Percentiles rank a stretch among this genome's conserved stretches.
These are phyloP conservation scores for Lerema accius DNA, from an alignment of 1,140 invertebrate genomes.

Conservation along the genomic window DNA sequence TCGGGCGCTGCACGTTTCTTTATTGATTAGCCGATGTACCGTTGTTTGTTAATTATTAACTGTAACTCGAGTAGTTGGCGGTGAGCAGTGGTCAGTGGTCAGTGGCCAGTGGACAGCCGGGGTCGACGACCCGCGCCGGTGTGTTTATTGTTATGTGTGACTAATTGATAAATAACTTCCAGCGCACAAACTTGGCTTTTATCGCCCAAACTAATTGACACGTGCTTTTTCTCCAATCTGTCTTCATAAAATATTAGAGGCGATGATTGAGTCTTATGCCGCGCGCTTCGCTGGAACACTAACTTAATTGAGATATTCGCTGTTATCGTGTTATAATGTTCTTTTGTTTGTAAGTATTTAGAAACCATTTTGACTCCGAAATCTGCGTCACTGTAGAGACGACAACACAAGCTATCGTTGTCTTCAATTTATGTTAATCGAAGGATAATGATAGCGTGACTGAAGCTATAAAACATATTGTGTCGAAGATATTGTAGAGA, in stretches of 20 bases:
- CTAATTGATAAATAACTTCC: slow-evolving; percentile 56
- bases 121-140: slow-evolving; percentile 52
- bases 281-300: neutral
- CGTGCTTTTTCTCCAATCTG: slow-evolving; percentile 36
- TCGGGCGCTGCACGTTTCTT: slow-evolving; percentile 12
- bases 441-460: too few species aligned
- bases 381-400: neutral
- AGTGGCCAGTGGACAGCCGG: slow-evolving; percentile 5
- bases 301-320: slow-evolving; percentile 15
- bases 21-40: slow-evolving; percentile 36
- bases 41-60: slow-evolving; percentile 65
- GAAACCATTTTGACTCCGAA: too few species aligned
- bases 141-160: slow-evolving; percentile 57
- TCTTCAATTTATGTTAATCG: too few species aligned
- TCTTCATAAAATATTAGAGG: slow-evolving; percentile 26
- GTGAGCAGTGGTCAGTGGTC: neutral
- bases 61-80: slow-evolving; percentile 52
- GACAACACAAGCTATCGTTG: too few species aligned
- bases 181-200: slow-evolving; percentile 28
- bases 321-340: neutral
- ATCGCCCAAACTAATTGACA: slow-evolving; percentile 49
- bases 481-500: too few species aligned
- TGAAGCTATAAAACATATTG: too few species aligned
- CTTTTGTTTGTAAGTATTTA: too few species aligned
- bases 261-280: slow-evolving; percentile 16